Conservation (phyloP, 2,888 invertebrate genomes). For the Pilophorus perplexus region DNA sequence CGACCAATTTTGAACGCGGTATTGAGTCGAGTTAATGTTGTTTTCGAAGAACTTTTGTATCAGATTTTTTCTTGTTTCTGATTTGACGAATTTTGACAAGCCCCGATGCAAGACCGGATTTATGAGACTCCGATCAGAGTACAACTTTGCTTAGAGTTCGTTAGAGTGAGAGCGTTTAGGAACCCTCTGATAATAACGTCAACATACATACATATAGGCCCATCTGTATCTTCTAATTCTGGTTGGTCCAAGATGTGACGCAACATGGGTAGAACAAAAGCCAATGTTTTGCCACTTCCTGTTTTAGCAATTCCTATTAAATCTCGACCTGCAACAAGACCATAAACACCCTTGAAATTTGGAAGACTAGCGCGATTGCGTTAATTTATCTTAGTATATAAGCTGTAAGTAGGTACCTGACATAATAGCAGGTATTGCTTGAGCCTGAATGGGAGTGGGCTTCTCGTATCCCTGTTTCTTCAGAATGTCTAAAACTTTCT, state of each 20-base stretch:
- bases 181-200: too few relatives aligned
- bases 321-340: conserved; percentile 61
- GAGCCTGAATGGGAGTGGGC: conserved; percentile 97
- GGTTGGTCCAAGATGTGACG: conserved; percentile 93
- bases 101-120: too few relatives aligned
- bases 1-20: too few relatives aligned
- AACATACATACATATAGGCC: conserved; percentile 77
- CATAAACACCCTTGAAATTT: background rate
- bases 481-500: conserved; percentile 88
- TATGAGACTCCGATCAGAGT: too few relatives aligned
- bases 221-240: conserved; percentile 91
- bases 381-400: background rate
- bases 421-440: conserved; percentile 97
- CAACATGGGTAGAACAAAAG: conserved; percentile 97
- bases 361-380: background rate
- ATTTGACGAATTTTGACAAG: too few relatives aligned
- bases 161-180: too few relatives aligned
- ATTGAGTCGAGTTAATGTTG: too few relatives aligned
- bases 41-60: too few relatives aligned
- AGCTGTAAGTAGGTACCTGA: conserved; percentile 69
- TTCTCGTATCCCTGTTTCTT: conserved; percentile 90
- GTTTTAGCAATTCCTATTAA: conserved; percentile 99
- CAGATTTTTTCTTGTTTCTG: too few relatives aligned
- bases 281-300: conserved; percentile 96
- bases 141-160: too few relatives aligned